phyloP scores from a whole-genome alignment of 1,140 invertebrate species.

The Periplaneta americana region DNA sequence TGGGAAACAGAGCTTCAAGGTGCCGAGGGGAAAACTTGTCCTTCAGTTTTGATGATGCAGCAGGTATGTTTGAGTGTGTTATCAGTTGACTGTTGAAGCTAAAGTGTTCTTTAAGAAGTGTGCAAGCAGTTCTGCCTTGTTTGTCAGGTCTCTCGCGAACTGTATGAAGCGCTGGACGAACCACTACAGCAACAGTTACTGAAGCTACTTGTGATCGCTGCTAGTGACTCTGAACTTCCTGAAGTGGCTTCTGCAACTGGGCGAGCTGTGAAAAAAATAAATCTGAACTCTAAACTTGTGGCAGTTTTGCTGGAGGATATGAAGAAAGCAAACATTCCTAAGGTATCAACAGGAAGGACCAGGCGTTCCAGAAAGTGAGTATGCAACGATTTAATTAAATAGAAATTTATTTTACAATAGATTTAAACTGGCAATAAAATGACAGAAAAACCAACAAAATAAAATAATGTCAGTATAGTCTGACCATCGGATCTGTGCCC shows the following conservation, averaged over 20 bases:
- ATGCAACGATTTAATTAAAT: too few relatives aligned
- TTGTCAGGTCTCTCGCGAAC: constrained; percentile 2
- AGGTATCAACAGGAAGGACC: neutral
- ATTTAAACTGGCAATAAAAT: too few relatives aligned
- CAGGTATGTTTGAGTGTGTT: constrained; percentile 1
- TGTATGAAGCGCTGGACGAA: constrained; percentile 1
- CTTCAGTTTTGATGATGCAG: neutral
- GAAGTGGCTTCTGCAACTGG: constrained; percentile 3
- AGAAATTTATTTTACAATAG: too few relatives aligned
- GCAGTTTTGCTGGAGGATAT: neutral
- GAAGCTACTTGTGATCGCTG: neutral
- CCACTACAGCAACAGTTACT: neutral
- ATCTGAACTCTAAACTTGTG: neutral
- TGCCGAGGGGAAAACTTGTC: neutral
- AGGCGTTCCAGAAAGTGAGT: neutral
- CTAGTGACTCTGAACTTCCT: constrained; percentile 4
- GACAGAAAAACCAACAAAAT: too few relatives aligned
- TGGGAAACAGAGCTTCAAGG: neutral
- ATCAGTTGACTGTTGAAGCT: neutral
- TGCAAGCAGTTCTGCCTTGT: neutral
- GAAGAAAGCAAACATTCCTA: neutral
- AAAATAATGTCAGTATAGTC: too few relatives aligned
- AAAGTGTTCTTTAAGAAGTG: neutral
- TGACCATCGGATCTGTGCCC: too few relatives aligned
- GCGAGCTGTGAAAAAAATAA: constrained; percentile 1